Evolutionary conservation across 2,888 invertebrate species (phyloP).

Genomic region (Homarus gammarus): DNA sequence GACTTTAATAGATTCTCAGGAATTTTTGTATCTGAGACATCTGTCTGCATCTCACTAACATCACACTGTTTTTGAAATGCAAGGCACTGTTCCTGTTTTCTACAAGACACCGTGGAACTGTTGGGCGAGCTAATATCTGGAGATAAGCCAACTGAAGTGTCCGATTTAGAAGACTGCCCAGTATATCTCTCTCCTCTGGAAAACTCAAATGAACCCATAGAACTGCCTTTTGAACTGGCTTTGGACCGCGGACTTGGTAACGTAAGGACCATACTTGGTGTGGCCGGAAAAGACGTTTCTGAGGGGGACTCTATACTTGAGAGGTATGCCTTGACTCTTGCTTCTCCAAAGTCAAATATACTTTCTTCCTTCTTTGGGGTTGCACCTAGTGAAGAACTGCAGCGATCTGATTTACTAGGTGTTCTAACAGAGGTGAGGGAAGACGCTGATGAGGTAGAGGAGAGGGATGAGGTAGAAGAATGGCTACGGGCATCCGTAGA

Average conservation of each 20-base stretch:
- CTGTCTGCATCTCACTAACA: slow-evolving; percentile 44
- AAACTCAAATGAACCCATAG: slow-evolving; percentile 62
- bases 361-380: slow-evolving; percentile 74
- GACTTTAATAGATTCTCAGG: slow-evolving; percentile 31
- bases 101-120: slow-evolving; percentile 64
- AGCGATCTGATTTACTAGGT: slow-evolving; percentile 64
- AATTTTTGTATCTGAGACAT: slow-evolving; percentile 21
- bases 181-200: slow-evolving; percentile 54
- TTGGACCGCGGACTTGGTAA: slow-evolving; percentile 65
- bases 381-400: slow-evolving; percentile 70
- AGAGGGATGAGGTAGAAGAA: slow-evolving; percentile 74
- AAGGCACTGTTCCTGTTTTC: slow-evolving; percentile 67
- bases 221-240: slow-evolving; percentile 54
- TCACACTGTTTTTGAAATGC: slow-evolving; percentile 56
- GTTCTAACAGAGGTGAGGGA: slow-evolving; percentile 68
- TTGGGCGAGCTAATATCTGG: slow-evolving; percentile 53
- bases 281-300: slow-evolving; percentile 57
- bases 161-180: slow-evolving; percentile 49
- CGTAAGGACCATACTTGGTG: slow-evolving; percentile 64
- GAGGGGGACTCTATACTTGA: slow-evolving; percentile 69
- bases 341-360: slow-evolving; percentile 71
- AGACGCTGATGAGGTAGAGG: slow-evolving; percentile 72
- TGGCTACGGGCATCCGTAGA: slow-evolving; percentile 73
- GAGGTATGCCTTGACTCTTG: slow-evolving; percentile 66
- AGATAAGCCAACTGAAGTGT: slow-evolving; percentile 44